Evolutionary conservation across 2,113 vertebrate species (phyloP).

Genomic region (Pheucticus melanocephalus): DNA sequence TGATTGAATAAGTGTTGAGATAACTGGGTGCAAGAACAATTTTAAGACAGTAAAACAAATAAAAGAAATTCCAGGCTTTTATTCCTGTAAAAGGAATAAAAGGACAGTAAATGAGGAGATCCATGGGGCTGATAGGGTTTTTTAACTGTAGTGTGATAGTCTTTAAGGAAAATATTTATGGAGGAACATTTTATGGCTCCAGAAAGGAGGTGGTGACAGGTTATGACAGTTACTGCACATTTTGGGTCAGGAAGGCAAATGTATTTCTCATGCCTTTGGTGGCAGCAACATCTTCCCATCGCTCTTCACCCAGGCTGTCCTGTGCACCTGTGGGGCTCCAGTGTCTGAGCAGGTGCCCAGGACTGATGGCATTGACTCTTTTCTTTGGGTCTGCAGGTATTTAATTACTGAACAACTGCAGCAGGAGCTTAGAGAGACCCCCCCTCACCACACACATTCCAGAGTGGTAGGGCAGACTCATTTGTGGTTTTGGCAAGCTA

Average conservation of each 20-base stretch:
- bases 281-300: neutral
- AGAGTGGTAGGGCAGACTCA: fast-evolving
- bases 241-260: neutral
- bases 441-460: neutral
- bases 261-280: neutral
- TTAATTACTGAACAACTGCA: constrained; percentile 5
- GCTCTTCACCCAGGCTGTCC: neutral
- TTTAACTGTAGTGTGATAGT: neutral
- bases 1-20: neutral
- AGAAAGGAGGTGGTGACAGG: neutral
- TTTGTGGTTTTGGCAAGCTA: neutral
- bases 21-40: neutral
- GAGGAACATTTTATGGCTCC: neutral
- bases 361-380: neutral
- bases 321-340: neutral
- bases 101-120: neutral
- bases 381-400: neutral
- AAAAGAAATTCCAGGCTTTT: neutral
- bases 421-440: neutral
- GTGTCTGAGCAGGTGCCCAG: neutral
- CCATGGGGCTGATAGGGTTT: neutral
- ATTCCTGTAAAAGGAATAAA: neutral
- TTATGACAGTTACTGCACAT: neutral
- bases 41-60: neutral
- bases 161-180: neutral